Conservation (phyloP, 2,797 vertebrate species). For the Melanotaenia pygmaea region DNA sequence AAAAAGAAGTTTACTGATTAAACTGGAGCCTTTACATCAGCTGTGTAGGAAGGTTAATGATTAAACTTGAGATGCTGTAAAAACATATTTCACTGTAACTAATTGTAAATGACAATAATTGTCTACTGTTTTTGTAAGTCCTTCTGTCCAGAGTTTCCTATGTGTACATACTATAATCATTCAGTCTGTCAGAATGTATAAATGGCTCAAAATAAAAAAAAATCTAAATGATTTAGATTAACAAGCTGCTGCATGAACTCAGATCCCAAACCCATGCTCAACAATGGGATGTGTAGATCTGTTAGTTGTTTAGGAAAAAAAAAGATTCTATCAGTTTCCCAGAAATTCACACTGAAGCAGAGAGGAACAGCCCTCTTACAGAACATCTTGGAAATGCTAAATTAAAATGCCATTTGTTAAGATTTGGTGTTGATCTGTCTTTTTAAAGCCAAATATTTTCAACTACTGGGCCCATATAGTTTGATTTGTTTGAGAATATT, state of each 20-base stretch:
- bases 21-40: conserved; percentile 32
- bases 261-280: conserved; percentile 2
- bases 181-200: background rate
- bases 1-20: conserved; percentile 48
- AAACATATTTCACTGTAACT: conserved; percentile 11
- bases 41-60: conserved; percentile 60
- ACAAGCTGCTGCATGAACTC: background rate
- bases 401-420: background rate
- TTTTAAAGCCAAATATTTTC: background rate
- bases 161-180: background rate
- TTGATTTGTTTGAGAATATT: background rate
- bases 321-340: conserved; percentile 26
- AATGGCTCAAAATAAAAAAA: background rate
- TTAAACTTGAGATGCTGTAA: conserved; percentile 36
- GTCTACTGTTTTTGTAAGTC: background rate
- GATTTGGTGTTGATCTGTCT: background rate
- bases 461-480: background rate
- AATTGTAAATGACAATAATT: background rate
- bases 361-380: background rate
- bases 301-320: conserved; percentile 26
- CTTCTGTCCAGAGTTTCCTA: background rate
- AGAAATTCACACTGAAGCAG: conserved; percentile 6
- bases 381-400: background rate
- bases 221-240: background rate
- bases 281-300: conserved; percentile 18